A percentile compares a stretch with the other conserved stretches of the same genome.
These are phyloP conservation scores for Octopus bimaculoides DNA, from an alignment of 1,140 invertebrate species.

Conservation along the genomic window DNA sequence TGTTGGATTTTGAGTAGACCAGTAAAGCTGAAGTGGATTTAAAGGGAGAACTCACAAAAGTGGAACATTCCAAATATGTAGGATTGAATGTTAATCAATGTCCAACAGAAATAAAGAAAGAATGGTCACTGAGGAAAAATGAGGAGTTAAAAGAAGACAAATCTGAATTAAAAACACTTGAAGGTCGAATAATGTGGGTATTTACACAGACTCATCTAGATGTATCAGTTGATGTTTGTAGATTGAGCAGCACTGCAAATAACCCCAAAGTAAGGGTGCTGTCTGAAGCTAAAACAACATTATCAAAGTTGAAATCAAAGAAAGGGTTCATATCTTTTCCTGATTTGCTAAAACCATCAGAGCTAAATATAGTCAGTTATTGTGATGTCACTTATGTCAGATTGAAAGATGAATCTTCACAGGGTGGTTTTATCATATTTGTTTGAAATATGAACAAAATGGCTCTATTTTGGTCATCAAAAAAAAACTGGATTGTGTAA, in stretches of 20 bases:
- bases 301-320: conserved; percentile 3
- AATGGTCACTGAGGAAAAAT: background rate
- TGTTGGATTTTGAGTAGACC: background rate
- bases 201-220: background rate
- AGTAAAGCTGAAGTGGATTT: background rate
- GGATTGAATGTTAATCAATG: background rate
- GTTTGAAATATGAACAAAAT: background rate
- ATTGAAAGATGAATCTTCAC: background rate
- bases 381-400: background rate
- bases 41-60: too few species aligned
- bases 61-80: background rate
- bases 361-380: background rate
- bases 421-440: background rate
- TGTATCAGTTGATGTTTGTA: background rate
- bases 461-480: background rate
- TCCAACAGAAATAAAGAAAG: background rate
- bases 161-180: background rate
- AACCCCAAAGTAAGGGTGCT: background rate
- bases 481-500: background rate
- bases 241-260: background rate
- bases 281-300: background rate
- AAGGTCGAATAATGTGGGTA: background rate
- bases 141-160: background rate
- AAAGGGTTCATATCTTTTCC: background rate
- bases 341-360: background rate